phyloP scores from a whole-genome alignment of 1,140 invertebrate genomes.

The Hesperophylax magnus region DNA sequence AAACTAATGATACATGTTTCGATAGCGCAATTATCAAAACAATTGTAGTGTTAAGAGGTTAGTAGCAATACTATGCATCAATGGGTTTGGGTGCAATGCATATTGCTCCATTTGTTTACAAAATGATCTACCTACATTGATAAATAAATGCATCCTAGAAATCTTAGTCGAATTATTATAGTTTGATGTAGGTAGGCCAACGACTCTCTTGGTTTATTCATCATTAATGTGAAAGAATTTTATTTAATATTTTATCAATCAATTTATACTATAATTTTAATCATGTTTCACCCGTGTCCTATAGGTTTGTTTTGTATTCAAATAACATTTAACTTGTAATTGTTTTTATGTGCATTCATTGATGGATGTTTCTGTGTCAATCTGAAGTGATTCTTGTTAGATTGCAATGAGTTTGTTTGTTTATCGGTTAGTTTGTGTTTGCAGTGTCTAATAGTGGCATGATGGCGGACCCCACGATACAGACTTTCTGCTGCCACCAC shows the following conservation, averaged over 20 bases:
- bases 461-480: constrained; percentile 86
- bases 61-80: constrained; percentile 18
- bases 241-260: background rate
- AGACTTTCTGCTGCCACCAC: constrained; percentile 84
- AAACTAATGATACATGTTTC: background rate
- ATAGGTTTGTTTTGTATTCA: constrained; percentile 19
- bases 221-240: too few relatives aligned
- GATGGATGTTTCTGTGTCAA: background rate
- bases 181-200: constrained; percentile 13
- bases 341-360: background rate
- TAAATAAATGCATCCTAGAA: background rate
- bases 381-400: too few relatives aligned
- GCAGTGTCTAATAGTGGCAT: constrained; percentile 50
- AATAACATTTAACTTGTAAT: background rate
- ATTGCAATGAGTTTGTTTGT: background rate
- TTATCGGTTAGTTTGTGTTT: background rate
- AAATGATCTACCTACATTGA: constrained; percentile 20
- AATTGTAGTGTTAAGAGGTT: constrained; percentile 25
- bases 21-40: constrained; percentile 7
- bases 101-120: constrained; percentile 20
- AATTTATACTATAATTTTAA: background rate
- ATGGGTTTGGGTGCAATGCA: constrained; percentile 4
- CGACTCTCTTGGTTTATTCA: background rate
- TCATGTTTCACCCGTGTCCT: constrained; percentile 35
- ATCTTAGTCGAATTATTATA: background rate